phyloP scores from a whole-genome alignment of 2,888 invertebrate genomes.

The Drosophila mettleri region DNA sequence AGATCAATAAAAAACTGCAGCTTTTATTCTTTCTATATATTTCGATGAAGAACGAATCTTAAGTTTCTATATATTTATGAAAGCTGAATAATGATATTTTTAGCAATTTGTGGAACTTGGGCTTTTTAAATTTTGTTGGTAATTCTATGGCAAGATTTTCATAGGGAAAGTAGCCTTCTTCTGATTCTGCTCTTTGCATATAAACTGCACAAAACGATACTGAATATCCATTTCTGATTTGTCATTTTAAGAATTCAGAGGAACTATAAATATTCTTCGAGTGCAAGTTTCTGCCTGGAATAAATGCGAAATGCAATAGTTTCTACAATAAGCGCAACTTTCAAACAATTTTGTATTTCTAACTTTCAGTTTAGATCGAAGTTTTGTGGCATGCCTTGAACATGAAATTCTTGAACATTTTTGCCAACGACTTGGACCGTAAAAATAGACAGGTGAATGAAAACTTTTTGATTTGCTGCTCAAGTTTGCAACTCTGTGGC shows the following conservation, averaged over 20 bases:
- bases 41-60: no score
- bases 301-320: background rate
- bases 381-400: slow-evolving; percentile 26
- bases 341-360: no score
- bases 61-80: no score
- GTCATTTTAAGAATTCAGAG: background rate
- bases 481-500: slow-evolving; percentile 41
- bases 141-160: no score
- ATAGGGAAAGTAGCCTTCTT: background rate
- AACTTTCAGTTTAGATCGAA: slow-evolving; percentile 21
- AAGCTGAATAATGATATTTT: no score
- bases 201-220: no score
- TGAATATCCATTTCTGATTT: background rate
- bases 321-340: background rate
- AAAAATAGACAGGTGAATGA: slow-evolving; percentile 31
- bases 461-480: slow-evolving; percentile 56
- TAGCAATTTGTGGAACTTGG: no score
- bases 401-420: slow-evolving; percentile 20
- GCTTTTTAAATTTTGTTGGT: no score
- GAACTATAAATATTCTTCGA: background rate
- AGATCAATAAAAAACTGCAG: no score
- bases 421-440: slow-evolving; percentile 28
- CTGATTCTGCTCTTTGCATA: no score
- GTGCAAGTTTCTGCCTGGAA: no score
- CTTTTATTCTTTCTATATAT: no score